Percentiles rank a stretch among this genome's conserved stretches.
Evolutionary conservation across 1,140 invertebrate species (phyloP).

Genomic region (Aphelinus atriplicis): DNA sequence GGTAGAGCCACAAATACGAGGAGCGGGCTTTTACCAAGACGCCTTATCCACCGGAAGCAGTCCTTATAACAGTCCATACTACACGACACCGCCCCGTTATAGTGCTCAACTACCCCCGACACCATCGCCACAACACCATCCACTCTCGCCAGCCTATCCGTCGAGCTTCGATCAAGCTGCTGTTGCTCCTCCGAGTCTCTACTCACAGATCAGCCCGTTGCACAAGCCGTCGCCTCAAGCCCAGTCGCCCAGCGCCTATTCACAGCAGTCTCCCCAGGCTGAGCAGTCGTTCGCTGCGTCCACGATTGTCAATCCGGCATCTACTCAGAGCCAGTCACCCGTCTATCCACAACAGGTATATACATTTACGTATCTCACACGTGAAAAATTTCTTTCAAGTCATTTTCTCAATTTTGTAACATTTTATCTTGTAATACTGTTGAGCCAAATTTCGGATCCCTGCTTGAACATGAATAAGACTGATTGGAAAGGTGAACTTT

Average conservation of each 20-base stretch:
- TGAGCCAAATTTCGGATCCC: no score
- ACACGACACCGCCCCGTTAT: conserved; percentile 62
- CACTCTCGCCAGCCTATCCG: conserved; percentile 60
- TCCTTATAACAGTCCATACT: conserved; percentile 64
- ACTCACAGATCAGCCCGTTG: conserved; percentile 43
- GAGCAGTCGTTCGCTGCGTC: conserved; percentile 31
- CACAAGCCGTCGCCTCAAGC: conserved; percentile 52
- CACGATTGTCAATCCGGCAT: conserved; percentile 8
- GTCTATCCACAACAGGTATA: conserved; percentile 52
- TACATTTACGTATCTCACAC: not conserved
- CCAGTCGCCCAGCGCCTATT: conserved; percentile 46
- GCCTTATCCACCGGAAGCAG: conserved; percentile 61
- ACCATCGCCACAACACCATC: conserved; percentile 63
- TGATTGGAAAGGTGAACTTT: no score
- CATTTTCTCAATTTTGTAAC: no score
- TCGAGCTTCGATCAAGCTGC: conserved; percentile 57
- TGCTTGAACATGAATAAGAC: no score
- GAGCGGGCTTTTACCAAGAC: conserved; percentile 63
- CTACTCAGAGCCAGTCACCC: conserved; percentile 46
- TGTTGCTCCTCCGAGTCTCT: conserved; percentile 30
- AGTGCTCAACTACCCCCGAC: conserved; percentile 62
- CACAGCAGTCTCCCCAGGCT: conserved; percentile 47
- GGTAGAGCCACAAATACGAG: conserved; percentile 57
- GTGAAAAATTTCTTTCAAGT: no score
- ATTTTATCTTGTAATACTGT: not conserved